Evolutionary conservation across 2,797 vertebrate species (phyloP).

Genomic region (Psittacula derbiana): DNA sequence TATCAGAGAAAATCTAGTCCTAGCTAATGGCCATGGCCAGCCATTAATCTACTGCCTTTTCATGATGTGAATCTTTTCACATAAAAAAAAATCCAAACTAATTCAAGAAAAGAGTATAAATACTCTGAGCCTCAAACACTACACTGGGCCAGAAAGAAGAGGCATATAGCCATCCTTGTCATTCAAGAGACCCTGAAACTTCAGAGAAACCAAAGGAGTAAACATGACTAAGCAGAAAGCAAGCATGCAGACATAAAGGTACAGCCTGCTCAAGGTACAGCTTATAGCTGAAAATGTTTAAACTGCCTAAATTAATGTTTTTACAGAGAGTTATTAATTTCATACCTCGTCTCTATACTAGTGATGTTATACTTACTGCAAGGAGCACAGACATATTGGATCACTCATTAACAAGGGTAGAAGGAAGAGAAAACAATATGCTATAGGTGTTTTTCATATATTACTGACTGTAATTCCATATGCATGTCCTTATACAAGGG

Average conservation of each 20-base stretch:
- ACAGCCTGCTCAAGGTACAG: background rate
- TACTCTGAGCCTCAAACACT: background rate
- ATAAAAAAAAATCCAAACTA: background rate
- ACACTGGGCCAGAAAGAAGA: background rate
- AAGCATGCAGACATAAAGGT: background rate
- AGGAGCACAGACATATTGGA: background rate
- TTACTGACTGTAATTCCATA: background rate
- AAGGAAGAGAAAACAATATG: background rate
- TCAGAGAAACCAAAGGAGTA: background rate
- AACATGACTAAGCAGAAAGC: background rate
- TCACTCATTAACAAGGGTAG: background rate
- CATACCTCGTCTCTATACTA: background rate
- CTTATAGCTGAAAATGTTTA: background rate
- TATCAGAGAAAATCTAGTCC: background rate
- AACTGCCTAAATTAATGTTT: background rate
- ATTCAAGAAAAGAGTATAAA: background rate
- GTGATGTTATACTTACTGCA: background rate
- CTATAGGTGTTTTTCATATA: background rate
- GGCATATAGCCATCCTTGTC: background rate
- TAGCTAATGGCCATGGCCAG: background rate
- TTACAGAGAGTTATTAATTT: constrained; percentile 4
- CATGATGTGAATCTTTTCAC: background rate
- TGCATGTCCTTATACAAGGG: background rate
- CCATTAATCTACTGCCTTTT: background rate
- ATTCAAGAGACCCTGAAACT: background rate